Evolutionary conservation across 2,888 invertebrate species (phyloP).

Genomic region (Nezara viridula): DNA sequence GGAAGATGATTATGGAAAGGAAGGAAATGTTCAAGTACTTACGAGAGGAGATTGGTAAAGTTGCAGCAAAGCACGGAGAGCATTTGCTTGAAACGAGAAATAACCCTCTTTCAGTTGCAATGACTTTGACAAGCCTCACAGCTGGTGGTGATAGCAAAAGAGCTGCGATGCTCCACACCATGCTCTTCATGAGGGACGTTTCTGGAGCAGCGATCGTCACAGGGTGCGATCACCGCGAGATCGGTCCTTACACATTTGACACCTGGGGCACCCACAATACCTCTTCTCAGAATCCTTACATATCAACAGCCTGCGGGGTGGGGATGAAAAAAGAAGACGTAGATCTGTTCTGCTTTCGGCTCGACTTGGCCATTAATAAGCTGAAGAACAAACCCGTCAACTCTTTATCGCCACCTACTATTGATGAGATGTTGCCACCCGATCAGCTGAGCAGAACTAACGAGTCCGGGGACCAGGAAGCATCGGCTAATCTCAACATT

Average conservation of each 20-base stretch:
- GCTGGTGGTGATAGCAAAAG: slow-evolving; percentile 68
- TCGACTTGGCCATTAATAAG: slow-evolving; percentile 74
- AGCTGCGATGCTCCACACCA: slow-evolving; percentile 78
- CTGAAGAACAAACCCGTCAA: slow-evolving; percentile 67
- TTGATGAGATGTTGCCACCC: slow-evolving; percentile 67
- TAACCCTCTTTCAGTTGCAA: slow-evolving; percentile 80
- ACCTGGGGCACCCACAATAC: slow-evolving; percentile 80
- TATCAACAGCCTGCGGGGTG: slow-evolving; percentile 82
- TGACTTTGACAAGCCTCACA: slow-evolving; percentile 70
- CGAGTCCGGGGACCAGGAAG: slow-evolving; percentile 33
- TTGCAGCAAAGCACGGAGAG: slow-evolving; percentile 75
- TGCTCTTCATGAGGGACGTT: slow-evolving; percentile 80
- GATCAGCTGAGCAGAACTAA: not conserved
- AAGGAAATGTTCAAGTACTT: slow-evolving; percentile 76
- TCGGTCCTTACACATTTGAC: slow-evolving; percentile 73
- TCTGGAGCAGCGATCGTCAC: slow-evolving; percentile 79
- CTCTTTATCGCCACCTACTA: slow-evolving; percentile 67
- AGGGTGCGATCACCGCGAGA: slow-evolving; percentile 71
- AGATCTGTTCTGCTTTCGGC: slow-evolving; percentile 77
- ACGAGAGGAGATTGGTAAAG: slow-evolving; percentile 71
- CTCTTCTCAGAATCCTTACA: slow-evolving; percentile 75
- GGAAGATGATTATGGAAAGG: slow-evolving; percentile 74
- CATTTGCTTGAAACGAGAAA: slow-evolving; percentile 74
- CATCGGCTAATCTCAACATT: not conserved
- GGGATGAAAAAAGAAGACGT: slow-evolving; percentile 78